Evolutionary conservation across 23 tunicate species (phyloP).

Genomic region (Styela clava): DNA sequence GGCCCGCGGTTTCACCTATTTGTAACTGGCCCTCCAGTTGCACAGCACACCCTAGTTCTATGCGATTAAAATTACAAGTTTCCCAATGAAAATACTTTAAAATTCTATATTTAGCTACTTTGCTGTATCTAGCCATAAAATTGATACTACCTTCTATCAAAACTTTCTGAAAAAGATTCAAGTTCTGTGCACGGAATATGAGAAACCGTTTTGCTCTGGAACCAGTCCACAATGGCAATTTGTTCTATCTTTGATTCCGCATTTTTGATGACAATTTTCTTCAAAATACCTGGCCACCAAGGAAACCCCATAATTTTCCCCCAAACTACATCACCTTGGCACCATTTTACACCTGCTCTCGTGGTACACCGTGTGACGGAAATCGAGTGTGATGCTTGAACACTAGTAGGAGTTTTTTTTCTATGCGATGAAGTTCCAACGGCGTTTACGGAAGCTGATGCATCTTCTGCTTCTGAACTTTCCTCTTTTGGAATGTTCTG

Average conservation of each 20-base stretch:
- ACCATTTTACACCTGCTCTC: constrained; percentile 37
- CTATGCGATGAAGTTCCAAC: background rate
- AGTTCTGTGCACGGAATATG: constrained; percentile 41
- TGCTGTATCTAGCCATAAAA: too few species aligned
- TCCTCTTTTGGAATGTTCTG: background rate
- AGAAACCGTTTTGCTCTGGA: constrained; percentile 65
- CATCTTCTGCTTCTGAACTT: background rate
- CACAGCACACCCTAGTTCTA: too few species aligned
- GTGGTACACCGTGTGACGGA: constrained; percentile 77
- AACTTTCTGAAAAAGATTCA: constrained; percentile 53
- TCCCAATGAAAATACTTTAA: too few species aligned
- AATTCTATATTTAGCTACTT: too few species aligned
- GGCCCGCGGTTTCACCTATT: too few species aligned
- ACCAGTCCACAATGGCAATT: constrained; percentile 74
- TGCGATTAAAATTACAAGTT: too few species aligned
- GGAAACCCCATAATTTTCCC: constrained; percentile 76
- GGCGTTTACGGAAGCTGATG: background rate
- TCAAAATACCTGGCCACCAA: constrained; percentile 85
- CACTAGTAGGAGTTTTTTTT: background rate
- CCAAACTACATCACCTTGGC: constrained; percentile 91
- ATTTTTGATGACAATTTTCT: constrained; percentile 52
- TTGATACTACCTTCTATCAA: constrained; percentile 48
- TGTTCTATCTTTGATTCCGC: constrained; percentile 62
- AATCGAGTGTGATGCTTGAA: constrained; percentile 38
- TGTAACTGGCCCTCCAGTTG: too few species aligned